Conservation (phyloP, 2,888 invertebrate genomes). For the Volucella inflata region DNA sequence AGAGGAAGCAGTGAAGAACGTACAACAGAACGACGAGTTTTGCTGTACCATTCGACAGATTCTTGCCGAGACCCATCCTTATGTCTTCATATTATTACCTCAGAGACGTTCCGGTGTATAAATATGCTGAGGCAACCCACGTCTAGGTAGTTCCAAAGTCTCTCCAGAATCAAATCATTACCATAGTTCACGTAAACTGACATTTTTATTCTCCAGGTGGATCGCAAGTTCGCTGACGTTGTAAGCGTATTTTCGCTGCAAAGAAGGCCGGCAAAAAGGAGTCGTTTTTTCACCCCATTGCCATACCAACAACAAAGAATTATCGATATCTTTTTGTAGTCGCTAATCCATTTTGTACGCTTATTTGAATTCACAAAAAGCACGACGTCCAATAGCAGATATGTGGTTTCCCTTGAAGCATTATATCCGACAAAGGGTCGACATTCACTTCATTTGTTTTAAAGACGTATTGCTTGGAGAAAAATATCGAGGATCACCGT, state of each 20-base stretch:
- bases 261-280: conserved; percentile 78
- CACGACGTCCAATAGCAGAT: conserved; percentile 76
- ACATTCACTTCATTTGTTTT: conserved; percentile 81
- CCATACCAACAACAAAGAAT: conserved; percentile 78
- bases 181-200: conserved; percentile 37
- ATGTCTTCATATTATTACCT: conserved; percentile 52
- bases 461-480: conserved; percentile 30
- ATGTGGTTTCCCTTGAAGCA: conserved; percentile 80
- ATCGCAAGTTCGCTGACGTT: conserved; percentile 39
- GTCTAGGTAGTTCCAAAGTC: conserved; percentile 48
- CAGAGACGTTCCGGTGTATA: conserved; percentile 46
- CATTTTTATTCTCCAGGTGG: conserved; percentile 51
- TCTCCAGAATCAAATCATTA: conserved; percentile 46
- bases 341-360: conserved; percentile 78
- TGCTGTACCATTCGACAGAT: conserved; percentile 43
- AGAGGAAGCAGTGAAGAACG: conserved; percentile 32
- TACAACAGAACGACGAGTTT: conserved; percentile 29
- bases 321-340: conserved; percentile 79
- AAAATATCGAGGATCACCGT: too few species aligned
- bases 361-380: too few species aligned
- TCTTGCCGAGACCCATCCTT: conserved; percentile 35
- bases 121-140: conserved; percentile 54
- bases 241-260: conserved; percentile 59
- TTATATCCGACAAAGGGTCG: conserved; percentile 80
- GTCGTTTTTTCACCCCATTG: conserved; percentile 79